Conservation (phyloP, 2,797 vertebrate species). For the Periparus ater region DNA sequence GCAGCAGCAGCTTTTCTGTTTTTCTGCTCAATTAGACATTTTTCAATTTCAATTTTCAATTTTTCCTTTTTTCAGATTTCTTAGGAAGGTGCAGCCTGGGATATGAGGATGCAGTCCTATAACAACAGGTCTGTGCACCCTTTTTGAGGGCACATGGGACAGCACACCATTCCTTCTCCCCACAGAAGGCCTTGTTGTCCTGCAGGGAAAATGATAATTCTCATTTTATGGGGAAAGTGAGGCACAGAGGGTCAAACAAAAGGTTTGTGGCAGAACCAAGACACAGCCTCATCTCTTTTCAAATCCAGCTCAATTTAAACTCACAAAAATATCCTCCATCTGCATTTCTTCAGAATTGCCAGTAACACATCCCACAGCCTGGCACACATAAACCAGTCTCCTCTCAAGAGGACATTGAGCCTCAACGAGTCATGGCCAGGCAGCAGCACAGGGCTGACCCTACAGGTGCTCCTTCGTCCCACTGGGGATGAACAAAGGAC, state of each 20-base stretch:
- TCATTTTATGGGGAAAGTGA: not conserved
- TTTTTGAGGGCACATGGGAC: not conserved
- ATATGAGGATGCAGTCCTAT: rapidly evolving
- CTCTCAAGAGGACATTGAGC: not conserved
- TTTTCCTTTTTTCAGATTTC: not conserved
- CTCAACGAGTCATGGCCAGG: not conserved
- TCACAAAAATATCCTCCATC: not conserved
- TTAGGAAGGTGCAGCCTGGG: not conserved
- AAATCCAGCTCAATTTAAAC: not conserved
- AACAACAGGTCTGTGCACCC: not conserved
- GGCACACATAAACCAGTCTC: not conserved
- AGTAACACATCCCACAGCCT: not conserved
- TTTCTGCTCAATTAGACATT: not conserved
- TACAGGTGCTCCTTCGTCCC: not conserved
- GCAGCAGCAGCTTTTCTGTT: not conserved
- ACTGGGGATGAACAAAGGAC: rapidly evolving
- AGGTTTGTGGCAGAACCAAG: not conserved
- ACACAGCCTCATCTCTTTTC: not conserved
- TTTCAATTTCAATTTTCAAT: not conserved
- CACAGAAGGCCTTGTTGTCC: rapidly evolving
- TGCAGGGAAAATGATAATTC: not conserved
- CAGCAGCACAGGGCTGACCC: not conserved
- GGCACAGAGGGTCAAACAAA: not conserved
- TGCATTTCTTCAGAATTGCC: not conserved
- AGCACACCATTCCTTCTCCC: not conserved